These are phyloP conservation scores for Zalophus californianus DNA, from an alignment of 2,797 vertebrate species.

Conservation along the genomic window DNA sequence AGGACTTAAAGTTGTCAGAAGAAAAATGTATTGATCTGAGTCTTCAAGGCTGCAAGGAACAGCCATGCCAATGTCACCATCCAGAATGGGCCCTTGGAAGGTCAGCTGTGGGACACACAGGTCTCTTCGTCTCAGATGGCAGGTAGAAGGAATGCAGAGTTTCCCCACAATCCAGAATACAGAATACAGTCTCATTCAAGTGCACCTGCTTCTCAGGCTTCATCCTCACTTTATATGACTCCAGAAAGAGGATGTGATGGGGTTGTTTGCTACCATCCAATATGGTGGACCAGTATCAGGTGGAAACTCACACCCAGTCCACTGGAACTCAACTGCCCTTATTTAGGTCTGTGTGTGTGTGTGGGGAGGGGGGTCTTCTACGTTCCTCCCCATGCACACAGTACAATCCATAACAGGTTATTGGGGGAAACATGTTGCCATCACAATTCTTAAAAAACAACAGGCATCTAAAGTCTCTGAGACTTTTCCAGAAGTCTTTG, in stretches of 20 bases:
- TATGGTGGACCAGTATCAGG: fast-evolving
- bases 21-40: not conserved
- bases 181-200: not conserved
- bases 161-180: fast-evolving
- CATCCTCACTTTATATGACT: fast-evolving
- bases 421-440: not conserved
- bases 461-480: not conserved
- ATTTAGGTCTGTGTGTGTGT: no score
- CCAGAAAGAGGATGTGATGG: not conserved
- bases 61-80: not conserved
- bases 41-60: not conserved
- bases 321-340: fast-evolving
- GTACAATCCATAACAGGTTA: not conserved
- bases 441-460: not conserved
- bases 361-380: not conserved
- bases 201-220: not conserved
- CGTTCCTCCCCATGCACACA: not conserved
- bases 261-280: no score
- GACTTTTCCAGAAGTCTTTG: not conserved
- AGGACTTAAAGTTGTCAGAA: not conserved
- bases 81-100: not conserved
- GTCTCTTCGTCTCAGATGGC: not conserved
- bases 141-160: not conserved
- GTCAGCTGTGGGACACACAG: fast-evolving
- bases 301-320: not conserved